Conservation (phyloP, 2,113 vertebrate species). For the Pipa parva region DNA sequence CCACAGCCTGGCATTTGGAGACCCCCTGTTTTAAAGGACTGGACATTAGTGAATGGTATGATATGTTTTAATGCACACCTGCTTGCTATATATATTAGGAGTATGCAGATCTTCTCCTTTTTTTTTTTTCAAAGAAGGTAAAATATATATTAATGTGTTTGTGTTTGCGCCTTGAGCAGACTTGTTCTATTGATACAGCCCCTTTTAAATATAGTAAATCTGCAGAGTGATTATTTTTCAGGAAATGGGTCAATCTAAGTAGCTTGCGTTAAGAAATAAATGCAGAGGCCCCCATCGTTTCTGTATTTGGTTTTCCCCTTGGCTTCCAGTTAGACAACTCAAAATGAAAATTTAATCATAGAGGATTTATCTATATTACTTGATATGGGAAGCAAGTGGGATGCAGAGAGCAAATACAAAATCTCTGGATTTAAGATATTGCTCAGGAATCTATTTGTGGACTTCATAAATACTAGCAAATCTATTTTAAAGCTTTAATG, state of each 20-base stretch:
- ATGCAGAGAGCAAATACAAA: not conserved
- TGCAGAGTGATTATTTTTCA: constrained; percentile 20
- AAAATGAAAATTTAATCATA: constrained; percentile 38
- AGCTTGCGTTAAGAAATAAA: constrained; percentile 22
- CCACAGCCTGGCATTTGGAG: too few species aligned
- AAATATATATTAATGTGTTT: too few species aligned
- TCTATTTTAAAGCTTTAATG: constrained; percentile 8
- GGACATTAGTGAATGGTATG: too few species aligned
- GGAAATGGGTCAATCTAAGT: constrained; percentile 22
- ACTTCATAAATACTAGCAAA: not conserved
- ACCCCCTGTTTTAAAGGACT: too few species aligned
- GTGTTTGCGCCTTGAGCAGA: too few species aligned
- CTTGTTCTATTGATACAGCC: constrained; percentile 2
- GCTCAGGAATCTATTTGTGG: constrained; percentile 14
- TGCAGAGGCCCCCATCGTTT: constrained; percentile 1
- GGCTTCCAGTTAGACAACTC: constrained; percentile 7
- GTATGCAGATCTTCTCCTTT: too few species aligned
- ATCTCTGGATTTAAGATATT: constrained; percentile 27
- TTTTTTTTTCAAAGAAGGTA: too few species aligned
- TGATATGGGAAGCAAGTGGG: constrained; percentile 33
- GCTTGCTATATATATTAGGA: too few species aligned
- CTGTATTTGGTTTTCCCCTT: constrained; percentile 24
- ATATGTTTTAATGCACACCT: too few species aligned
- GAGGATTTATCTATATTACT: constrained; percentile 25
- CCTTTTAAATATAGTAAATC: not conserved